These are phyloP conservation scores for Aleiodes sp. DNA, from an alignment of 1,140 invertebrate genomes.

Conservation along the genomic window DNA sequence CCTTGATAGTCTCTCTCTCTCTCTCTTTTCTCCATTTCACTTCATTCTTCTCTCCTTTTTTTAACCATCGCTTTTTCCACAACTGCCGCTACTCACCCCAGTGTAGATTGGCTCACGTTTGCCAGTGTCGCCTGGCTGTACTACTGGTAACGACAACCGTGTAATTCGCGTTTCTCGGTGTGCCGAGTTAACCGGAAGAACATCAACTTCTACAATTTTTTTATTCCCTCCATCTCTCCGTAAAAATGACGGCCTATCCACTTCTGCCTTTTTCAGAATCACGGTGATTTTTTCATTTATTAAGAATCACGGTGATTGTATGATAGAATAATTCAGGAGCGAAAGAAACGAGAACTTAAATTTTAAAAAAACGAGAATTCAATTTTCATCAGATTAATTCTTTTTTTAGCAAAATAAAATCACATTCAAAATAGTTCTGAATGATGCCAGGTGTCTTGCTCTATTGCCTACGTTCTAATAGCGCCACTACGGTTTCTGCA, in stretches of 20 bases:
- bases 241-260: slow-evolving; percentile 1
- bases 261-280: slow-evolving; percentile 20
- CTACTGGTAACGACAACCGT: slow-evolving; percentile 60
- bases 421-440: not conserved
- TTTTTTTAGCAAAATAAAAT: no score
- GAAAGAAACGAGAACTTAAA: no score
- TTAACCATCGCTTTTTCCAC: not conserved
- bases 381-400: not conserved
- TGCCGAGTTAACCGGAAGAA: slow-evolving; percentile 52
- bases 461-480: slow-evolving; percentile 11
- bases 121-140: slow-evolving; percentile 23
- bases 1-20: not conserved
- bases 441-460: slow-evolving; percentile 2
- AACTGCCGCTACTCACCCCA: slow-evolving; percentile 8
- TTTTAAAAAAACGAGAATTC: no score
- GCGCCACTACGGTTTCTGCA: not conserved
- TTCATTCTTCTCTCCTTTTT: not conserved
- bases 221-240: no score
- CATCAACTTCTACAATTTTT: slow-evolving; percentile 39
- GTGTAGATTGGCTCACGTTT: not conserved
- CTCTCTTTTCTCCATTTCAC: not conserved
- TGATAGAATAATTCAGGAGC: not conserved
- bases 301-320: not conserved
- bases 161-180: slow-evolving; percentile 58
- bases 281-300: not conserved